Evolutionary conservation across 2,888 invertebrate genomes (phyloP).

Genomic region (Lasius fuliginosus): DNA sequence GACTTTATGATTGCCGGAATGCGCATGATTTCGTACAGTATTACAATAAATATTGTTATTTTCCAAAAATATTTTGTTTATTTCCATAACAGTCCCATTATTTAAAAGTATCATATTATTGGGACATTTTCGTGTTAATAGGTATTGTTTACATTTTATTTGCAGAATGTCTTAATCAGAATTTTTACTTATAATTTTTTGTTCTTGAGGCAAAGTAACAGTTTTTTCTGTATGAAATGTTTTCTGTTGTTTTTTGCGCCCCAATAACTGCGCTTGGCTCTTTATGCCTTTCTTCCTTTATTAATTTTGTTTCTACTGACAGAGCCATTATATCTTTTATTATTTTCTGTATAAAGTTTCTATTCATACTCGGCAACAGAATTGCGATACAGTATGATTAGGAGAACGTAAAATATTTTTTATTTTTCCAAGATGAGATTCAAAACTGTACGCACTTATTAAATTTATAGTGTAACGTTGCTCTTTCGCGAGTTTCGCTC

Average conservation of each 20-base stretch:
- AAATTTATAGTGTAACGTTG: too few species aligned
- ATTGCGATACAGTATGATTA: constrained; percentile 25
- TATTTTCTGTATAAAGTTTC: not conserved
- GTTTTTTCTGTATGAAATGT: not conserved
- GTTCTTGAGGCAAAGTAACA: not conserved
- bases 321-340: too few species aligned
- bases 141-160: constrained; percentile 18
- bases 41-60: constrained; percentile 2
- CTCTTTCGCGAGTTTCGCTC: too few species aligned
- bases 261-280: too few species aligned
- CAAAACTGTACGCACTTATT: constrained; percentile 43
- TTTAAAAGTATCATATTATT: constrained; percentile 25
- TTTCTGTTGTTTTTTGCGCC: too few species aligned
- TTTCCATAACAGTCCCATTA: constrained; percentile 18
- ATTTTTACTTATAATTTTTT: constrained; percentile 9
- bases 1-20: too few species aligned
- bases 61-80: constrained; percentile 19
- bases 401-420: constrained; percentile 42
- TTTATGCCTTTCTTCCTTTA: too few species aligned
- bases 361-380: constrained; percentile 33
- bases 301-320: too few species aligned
- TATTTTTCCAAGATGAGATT: constrained; percentile 48
- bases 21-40: too few species aligned
- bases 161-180: constrained; percentile 3
- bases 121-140: constrained; percentile 20